phyloP scores from a whole-genome alignment of 2,113 vertebrate genomes.

The Pedionomus torquatus region DNA sequence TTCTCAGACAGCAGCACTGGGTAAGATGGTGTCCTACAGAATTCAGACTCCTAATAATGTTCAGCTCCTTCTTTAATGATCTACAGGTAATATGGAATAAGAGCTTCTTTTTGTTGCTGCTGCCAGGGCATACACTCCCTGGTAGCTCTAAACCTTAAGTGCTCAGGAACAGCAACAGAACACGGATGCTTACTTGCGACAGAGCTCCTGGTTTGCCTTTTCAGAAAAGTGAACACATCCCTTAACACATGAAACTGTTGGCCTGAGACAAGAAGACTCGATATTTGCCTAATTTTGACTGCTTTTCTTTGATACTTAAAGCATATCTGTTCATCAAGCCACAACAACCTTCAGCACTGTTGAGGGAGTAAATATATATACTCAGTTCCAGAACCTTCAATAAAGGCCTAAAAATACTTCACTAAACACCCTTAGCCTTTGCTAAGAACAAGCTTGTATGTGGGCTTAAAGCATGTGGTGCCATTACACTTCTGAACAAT shows the following conservation, averaged over 20 bases:
- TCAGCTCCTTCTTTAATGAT: background rate
- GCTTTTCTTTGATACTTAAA: background rate
- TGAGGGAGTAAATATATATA: background rate
- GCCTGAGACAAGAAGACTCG: accelerated
- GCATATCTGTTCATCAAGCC: background rate
- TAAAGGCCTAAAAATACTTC: background rate
- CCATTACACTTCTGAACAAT: background rate
- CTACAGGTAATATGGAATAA: background rate
- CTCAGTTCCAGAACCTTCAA: background rate
- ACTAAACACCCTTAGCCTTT: background rate
- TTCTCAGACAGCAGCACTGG: background rate
- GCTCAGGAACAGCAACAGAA: background rate
- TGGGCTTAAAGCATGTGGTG: background rate
- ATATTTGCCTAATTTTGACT: background rate
- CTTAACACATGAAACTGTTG: background rate
- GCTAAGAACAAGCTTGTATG: background rate
- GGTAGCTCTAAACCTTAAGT: background rate
- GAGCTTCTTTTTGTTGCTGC: background rate
- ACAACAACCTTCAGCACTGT: background rate
- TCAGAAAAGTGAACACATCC: background rate
- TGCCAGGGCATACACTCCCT: background rate
- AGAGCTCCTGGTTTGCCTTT: background rate
- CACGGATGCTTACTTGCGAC: background rate
- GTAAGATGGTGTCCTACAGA: background rate
- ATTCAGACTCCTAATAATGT: background rate